A percentile compares a stretch with the other conserved stretches of the same genome.
phyloP scores from a whole-genome alignment of 2,888 invertebrate species.

The Diplolepis rosae region DNA sequence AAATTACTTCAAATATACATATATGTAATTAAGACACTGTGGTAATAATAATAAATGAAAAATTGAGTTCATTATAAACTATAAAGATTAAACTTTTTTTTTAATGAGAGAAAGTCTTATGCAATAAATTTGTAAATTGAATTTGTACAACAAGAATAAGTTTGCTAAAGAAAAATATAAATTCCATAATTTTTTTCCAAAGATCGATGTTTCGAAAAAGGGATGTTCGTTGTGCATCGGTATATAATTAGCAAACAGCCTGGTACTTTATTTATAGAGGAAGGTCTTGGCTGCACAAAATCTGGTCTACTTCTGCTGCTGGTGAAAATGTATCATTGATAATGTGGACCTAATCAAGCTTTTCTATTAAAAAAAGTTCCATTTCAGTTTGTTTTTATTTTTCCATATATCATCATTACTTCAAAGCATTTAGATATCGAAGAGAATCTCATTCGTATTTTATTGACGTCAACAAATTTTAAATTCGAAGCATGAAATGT shows the following conservation, averaged over 20 bases:
- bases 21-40: too few species aligned
- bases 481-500: neutral
- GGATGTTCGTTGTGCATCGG: conserved; percentile 49
- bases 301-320: conserved; percentile 25
- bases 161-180: neutral
- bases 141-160: neutral
- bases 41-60: conserved; percentile 9
- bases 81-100: too few species aligned
- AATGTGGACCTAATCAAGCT: conserved; percentile 5
- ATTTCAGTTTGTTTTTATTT: neutral
- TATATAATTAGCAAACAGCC: conserved; percentile 71
- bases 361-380: neutral
- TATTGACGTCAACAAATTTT: neutral
- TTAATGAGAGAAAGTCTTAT: conserved; percentile 37
- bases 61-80: too few species aligned
- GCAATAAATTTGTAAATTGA: conserved; percentile 30
- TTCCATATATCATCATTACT: neutral
- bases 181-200: conserved; percentile 31
- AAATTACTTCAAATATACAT: too few species aligned
- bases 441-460: neutral
- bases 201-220: conserved; percentile 37
- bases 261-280: conserved; percentile 66
- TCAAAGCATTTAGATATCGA: neutral
- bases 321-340: conserved; percentile 35
- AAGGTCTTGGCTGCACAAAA: conserved; percentile 63